Conservation (phyloP, 2,797 vertebrate species). For the Xyrichtys novacula region DNA sequence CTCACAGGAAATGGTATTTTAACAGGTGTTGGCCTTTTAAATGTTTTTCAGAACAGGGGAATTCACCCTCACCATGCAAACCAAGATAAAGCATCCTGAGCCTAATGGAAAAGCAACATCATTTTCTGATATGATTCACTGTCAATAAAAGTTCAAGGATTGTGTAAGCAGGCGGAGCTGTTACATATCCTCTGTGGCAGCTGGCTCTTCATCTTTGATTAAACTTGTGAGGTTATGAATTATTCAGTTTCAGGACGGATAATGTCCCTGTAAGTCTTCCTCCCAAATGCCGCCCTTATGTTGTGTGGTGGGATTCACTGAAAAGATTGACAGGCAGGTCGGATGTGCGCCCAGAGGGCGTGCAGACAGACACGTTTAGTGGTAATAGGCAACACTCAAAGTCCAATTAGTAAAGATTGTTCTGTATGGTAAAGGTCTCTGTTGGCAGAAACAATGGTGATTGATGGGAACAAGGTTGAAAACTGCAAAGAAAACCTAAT, state of each 20-base stretch:
- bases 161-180: constrained; percentile 47
- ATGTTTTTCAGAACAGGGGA: neutral
- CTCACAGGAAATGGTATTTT: neutral
- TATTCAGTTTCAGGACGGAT: constrained; percentile 60
- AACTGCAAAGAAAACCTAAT: constrained; percentile 53
- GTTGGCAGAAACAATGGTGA: constrained; percentile 42
- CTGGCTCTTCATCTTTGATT: constrained; percentile 68
- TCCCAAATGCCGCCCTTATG: constrained; percentile 68
- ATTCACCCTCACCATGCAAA: neutral
- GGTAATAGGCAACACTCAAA: constrained; percentile 55
- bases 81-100: constrained; percentile 12
- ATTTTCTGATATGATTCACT: constrained; percentile 50
- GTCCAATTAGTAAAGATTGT: constrained; percentile 75
- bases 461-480: constrained; percentile 49
- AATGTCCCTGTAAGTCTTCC: constrained; percentile 54
- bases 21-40: neutral
- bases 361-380: constrained; percentile 39
- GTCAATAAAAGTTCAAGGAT: constrained; percentile 53
- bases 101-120: constrained; percentile 31
- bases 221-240: constrained; percentile 76
- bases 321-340: constrained; percentile 54
- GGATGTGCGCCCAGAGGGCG: constrained; percentile 49
- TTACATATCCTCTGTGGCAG: constrained; percentile 57
- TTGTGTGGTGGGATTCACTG: constrained; percentile 58
- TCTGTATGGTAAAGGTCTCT: constrained; percentile 63